These are phyloP conservation scores for Pinctada fucata DNA, from an alignment of 2,888 invertebrate genomes.

Conservation along the genomic window DNA sequence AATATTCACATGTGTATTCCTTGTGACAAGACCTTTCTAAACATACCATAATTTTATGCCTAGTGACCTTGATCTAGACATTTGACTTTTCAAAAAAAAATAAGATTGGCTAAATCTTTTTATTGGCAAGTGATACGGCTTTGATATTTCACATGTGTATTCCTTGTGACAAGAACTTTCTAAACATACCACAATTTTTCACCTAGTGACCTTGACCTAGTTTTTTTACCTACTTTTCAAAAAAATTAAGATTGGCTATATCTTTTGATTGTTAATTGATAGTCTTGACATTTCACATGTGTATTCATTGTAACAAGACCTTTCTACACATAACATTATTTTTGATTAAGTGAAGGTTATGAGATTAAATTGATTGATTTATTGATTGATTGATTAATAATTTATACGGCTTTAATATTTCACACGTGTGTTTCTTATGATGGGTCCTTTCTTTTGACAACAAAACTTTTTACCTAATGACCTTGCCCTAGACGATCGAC, in stretches of 20 bases:
- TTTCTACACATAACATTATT: neutral
- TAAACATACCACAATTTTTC: neutral
- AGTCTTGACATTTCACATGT: neutral
- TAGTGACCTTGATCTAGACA: too few species aligned
- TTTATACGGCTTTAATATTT: too few species aligned
- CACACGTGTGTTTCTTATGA: too few species aligned
- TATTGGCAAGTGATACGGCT: neutral
- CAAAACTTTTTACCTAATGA: neutral
- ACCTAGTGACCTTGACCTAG: neutral
- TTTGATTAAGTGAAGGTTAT: too few species aligned
- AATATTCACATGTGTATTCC: too few species aligned
- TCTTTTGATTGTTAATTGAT: neutral
- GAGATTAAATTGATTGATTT: too few species aligned
- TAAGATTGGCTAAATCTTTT: neutral
- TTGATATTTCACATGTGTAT: neutral
- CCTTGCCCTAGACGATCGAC: neutral
- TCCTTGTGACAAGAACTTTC: neutral
- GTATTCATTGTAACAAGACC: neutral
- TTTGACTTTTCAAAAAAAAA: too few species aligned
- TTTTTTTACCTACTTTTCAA: neutral
- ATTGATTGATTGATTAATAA: too few species aligned
- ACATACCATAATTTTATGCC: too few species aligned
- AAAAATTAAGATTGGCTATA: neutral
- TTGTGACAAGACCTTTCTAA: too few species aligned
- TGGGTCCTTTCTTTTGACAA: too few species aligned